Evolutionary conservation across 2,888 invertebrate genomes (phyloP), one percentile per base, ranked within the genome.

Genomic region (Drosophila meridiana): DNA sequence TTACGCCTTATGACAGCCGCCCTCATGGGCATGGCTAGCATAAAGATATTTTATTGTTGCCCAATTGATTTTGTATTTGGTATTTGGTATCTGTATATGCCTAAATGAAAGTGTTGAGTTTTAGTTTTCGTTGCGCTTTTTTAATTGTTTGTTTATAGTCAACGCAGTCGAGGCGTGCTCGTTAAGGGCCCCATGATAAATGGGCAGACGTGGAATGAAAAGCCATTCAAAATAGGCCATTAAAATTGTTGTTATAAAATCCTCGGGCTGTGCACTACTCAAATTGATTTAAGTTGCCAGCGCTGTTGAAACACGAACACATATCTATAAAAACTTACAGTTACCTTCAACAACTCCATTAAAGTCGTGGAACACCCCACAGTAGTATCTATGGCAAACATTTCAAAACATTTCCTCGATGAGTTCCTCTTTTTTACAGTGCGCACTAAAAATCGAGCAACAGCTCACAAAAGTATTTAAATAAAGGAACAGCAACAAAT

Each of bases 101-200:
- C 40, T 78, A 83, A 87, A 87, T 87, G 89, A 83, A 89, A 89
- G 89, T 87, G 87, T 87, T 87, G 87, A 87, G 89, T 87, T 87
- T 82, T 78, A 82, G 88, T 83, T 88, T 80, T 83, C 67, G 74
- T 69, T 84, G 79, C 82, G 79, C 80, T 87, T 72, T 70, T 84
- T 87, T 83, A 89, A 87, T 87, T 89, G 89, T 87, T 87, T 87
- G 89, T 87, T 87, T 87, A 87, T 81, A 87, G 87, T 87, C 85
- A 84, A 82, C 82, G 84, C 74, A 67, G 57, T 73, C 61, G 56
- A 48, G 48, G 71, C 73, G 69, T 55, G 76, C 68, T 82, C 84
- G 81, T 88, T 84, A 86, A 88, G 76, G 71, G 72, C 73, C 73
- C 82, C 86, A 76, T 85, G 85, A 85, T 88, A 83, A 83, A 85